A percentile compares a stretch with the other conserved stretches of the same genome.
These are phyloP conservation scores for Plagiodera versicolora DNA, from an alignment of 2,888 invertebrate genomes.

Conservation along the genomic window DNA sequence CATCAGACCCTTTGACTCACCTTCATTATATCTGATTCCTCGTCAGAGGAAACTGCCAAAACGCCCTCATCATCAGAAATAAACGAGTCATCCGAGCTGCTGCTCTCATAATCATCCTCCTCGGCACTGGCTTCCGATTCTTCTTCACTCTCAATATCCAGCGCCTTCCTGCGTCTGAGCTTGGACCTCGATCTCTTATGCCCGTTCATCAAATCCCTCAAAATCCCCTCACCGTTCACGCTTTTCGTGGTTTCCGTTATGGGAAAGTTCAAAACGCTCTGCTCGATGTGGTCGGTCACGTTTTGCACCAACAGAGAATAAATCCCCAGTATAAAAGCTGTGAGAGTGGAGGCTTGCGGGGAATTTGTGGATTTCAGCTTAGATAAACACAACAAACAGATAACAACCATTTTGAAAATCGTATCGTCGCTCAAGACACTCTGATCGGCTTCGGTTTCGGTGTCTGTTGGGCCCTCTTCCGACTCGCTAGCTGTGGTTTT, in stretches of 20 bases:
- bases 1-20: slow-evolving; percentile 16
- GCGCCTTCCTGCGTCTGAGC: slow-evolving; percentile 42
- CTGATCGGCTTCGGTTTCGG: slow-evolving; percentile 56
- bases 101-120: slow-evolving; percentile 34
- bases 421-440: slow-evolving; percentile 66
- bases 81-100: slow-evolving; percentile 45
- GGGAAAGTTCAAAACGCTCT: slow-evolving; percentile 54
- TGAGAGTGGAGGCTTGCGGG: slow-evolving; percentile 77
- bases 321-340: slow-evolving; percentile 83
- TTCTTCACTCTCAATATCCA: slow-evolving; percentile 40
- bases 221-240: slow-evolving; percentile 33
- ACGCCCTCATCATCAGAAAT: slow-evolving; percentile 46
- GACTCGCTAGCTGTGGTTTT: slow-evolving; percentile 54
- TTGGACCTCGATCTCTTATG: slow-evolving; percentile 42
- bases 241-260: slow-evolving; percentile 44
- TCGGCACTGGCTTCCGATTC: slow-evolving; percentile 44
- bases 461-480: slow-evolving; percentile 60
- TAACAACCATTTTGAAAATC: slow-evolving; percentile 80
- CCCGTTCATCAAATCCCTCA: slow-evolving; percentile 37
- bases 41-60: slow-evolving; percentile 44
- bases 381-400: slow-evolving; percentile 78
- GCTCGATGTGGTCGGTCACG: slow-evolving; percentile 50
- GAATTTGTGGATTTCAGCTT: slow-evolving; percentile 75
- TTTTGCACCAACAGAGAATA: slow-evolving; percentile 70
- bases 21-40: slow-evolving; percentile 40